Base-by-base conservation (phyloP, 1,140 invertebrate species). In the Dreissena polymorpha region DNA sequence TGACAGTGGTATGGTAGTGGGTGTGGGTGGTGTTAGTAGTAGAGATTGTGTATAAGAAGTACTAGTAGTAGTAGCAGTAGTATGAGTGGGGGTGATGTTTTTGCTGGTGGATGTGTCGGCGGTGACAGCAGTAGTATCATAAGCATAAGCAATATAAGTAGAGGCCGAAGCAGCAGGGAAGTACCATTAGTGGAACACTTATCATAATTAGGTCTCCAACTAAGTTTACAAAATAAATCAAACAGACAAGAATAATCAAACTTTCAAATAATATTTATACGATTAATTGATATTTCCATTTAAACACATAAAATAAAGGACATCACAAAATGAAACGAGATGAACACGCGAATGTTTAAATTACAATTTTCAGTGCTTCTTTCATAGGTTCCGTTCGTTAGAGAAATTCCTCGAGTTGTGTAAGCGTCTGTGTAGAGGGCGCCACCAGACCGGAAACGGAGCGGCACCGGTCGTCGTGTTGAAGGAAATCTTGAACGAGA, bases 371-470 rank as follows among this genome's bases (percentile, higher is more conserved):
- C 21, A 3, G 16, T n/a, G 6, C 16, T 60, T 18, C 12, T 60
- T 6, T n/a, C n/a, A n/a, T 23, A 60, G 57, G 57, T 60, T n/a
- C 57, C 16, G 16, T 18, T 60, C 57, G 21, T 23, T 60, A 6
- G 21, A 23, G 57, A 18, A 23, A n/a, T 60, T 60, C 10, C 16
- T 60, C 16, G 16, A 60, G 16, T 23, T 60, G 16, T 60, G 57
- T 60, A 23, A 60, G 57, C 57, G 57, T 60, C 57, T 60, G 57
- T 60, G 57, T 60, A 60, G 57, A 60, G 57, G 57, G 57, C 57
- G 57, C 57, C 57, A 23, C 57, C 16, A 60, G 57, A 60, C 57
- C 57, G 57, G 57, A 60, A 60, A 60, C 21, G 57, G 57, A 18
- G 57, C 57, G 2, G 57, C 57, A 60, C 57, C 57, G 57, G 10